Percentiles rank a stretch among this genome's conserved stretches.
Conservation (phyloP, 2,888 invertebrate genomes). For the Agrochola litura region DNA sequence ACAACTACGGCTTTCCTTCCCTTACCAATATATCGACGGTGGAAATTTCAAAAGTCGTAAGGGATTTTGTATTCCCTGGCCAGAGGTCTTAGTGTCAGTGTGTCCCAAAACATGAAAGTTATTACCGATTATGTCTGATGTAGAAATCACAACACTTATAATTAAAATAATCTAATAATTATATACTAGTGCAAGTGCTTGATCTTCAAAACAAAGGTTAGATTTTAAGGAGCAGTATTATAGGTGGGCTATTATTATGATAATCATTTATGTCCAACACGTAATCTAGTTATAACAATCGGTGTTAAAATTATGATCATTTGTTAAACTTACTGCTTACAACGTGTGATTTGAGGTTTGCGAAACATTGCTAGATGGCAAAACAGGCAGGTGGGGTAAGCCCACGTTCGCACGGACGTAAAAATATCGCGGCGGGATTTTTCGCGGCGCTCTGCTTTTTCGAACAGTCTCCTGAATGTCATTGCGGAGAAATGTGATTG, state of each 20-base stretch:
- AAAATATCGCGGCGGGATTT: too few species aligned
- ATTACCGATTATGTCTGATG: constrained; percentile 54
- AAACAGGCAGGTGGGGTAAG: neutral
- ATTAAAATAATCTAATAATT: constrained; percentile 64
- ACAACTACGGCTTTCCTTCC: too few species aligned
- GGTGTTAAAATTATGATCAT: constrained; percentile 49
- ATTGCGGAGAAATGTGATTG: too few species aligned
- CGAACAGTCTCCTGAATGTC: too few species aligned
- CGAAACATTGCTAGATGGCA: neutral
- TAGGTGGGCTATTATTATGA: constrained; percentile 43
- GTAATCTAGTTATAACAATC: constrained; percentile 49
- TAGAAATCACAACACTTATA: constrained; percentile 53
- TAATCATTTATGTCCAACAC: constrained; percentile 31
- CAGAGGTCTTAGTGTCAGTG: neutral
- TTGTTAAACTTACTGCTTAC: constrained; percentile 23
- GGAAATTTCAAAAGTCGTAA: too few species aligned
- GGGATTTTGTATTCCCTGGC: too few species aligned
- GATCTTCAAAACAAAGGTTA: constrained; percentile 64
- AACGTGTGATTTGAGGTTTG: constrained; percentile 27
- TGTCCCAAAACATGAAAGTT: constrained; percentile 38
- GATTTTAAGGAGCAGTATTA: constrained; percentile 32
- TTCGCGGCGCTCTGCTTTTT: too few species aligned
- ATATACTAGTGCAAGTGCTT: constrained; percentile 64
- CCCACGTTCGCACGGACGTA: too few species aligned
- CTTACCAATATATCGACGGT: neutral